Conservation (phyloP, 2,888 invertebrate species). For the Metopia argyrocephala region DNA sequence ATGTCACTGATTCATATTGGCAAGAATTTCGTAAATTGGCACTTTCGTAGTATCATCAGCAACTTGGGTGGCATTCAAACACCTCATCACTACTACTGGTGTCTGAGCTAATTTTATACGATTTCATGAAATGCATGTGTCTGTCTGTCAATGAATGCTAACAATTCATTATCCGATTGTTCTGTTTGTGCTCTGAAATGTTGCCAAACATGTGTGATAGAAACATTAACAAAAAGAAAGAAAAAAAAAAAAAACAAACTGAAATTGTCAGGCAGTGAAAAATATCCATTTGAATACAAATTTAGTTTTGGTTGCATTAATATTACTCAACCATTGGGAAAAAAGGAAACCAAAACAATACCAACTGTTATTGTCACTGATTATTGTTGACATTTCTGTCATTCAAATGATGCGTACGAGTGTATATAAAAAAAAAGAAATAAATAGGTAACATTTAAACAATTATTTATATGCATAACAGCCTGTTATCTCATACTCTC, state of each 20-base stretch:
- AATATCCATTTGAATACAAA: too few species aligned
- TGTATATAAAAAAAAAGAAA: not conserved
- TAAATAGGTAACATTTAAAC: not conserved
- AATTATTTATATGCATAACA: too few species aligned
- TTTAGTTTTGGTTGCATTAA: too few species aligned
- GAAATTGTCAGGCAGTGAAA: too few species aligned
- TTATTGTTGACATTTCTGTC: slow-evolving; percentile 59
- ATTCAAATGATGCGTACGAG: slow-evolving; percentile 30
- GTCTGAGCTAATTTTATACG: slow-evolving; percentile 43
- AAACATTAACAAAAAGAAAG: not conserved
- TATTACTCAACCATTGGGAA: too few species aligned
- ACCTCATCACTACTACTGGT: slow-evolving; percentile 21
- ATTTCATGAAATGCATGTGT: slow-evolving; percentile 46
- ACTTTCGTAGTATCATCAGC: slow-evolving; percentile 67
- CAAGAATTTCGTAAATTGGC: slow-evolving; percentile 74
- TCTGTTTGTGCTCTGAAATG: slow-evolving; percentile 27
- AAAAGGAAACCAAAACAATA: slow-evolving; percentile 25
- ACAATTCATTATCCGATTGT: not conserved
- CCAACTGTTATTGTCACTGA: slow-evolving; percentile 45
- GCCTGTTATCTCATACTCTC: not conserved
- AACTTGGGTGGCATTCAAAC: slow-evolving; percentile 70
- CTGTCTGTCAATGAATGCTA: too few species aligned
- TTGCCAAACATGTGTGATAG: slow-evolving; percentile 33
- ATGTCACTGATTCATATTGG: slow-evolving; percentile 70
- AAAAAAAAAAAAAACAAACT: not conserved